Percentiles rank a stretch among this genome's conserved stretches.
Evolutionary conservation across 2,113 vertebrate genomes (phyloP).

Genomic region (Lycocorax pyrrhopterus): DNA sequence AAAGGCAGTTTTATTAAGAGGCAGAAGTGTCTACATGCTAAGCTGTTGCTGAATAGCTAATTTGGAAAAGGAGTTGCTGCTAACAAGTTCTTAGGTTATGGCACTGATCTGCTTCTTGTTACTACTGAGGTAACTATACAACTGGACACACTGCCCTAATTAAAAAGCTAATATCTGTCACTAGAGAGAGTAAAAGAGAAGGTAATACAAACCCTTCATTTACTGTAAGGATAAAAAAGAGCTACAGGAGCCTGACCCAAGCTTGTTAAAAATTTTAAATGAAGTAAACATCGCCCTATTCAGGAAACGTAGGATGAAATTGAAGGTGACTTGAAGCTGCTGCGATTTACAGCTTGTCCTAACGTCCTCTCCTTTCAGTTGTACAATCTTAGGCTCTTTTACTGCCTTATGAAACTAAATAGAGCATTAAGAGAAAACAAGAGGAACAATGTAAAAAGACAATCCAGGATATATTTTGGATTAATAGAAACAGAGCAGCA

Average conservation of each 20-base stretch:
- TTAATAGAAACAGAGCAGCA: conserved; percentile 2
- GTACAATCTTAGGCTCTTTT: not conserved
- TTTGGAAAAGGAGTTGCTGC: not conserved
- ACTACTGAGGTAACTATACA: not conserved
- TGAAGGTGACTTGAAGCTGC: not conserved
- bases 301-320: not conserved
- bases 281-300: not conserved
- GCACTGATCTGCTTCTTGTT: not conserved
- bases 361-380: not conserved
- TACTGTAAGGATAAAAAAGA: not conserved
- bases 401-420: not conserved
- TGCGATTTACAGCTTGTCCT: not conserved
- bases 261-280: not conserved
- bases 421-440: not conserved
- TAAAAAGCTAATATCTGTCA: not conserved
- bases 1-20: not conserved
- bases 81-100: not conserved
- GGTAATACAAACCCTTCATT: not conserved
- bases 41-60: not conserved
- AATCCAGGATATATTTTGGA: not conserved
- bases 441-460: not conserved
- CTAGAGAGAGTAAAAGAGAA: not conserved
- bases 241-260: not conserved
- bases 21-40: not conserved
- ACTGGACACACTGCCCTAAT: not conserved